phyloP scores from a whole-genome alignment of 2,113 vertebrate genomes.

The Protomyctophum bolini region DNA sequence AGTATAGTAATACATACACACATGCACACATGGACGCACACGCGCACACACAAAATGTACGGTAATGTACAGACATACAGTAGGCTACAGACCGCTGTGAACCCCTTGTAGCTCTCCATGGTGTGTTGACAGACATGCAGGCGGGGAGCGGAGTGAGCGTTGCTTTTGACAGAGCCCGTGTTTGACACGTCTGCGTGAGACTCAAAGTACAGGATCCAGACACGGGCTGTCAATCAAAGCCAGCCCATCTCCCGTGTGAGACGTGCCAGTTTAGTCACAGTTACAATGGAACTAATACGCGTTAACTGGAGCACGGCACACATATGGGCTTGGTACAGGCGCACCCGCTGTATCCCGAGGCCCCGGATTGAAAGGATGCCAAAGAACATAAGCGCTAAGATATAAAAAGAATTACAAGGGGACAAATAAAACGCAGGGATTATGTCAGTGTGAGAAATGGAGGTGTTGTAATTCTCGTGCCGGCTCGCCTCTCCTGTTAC shows the following conservation, averaged over 20 bases:
- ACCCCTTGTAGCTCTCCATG: constrained; percentile 36
- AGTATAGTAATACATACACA: too few species aligned
- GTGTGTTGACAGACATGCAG: constrained; percentile 33
- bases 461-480: constrained; percentile 65
- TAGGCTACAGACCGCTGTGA: constrained; percentile 30
- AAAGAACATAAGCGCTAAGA: constrained; percentile 76
- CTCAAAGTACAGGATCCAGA: constrained; percentile 75
- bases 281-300: constrained; percentile 78
- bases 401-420: constrained; percentile 78
- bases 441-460: constrained; percentile 77
- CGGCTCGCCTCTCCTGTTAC: constrained; percentile 60
- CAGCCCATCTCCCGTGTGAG: constrained; percentile 68
- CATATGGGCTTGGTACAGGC: constrained; percentile 60
- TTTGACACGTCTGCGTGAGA: constrained; percentile 72
- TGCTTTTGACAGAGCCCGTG: constrained; percentile 70
- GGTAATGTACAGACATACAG: constrained; percentile 47
- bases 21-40: not conserved
- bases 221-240: constrained; percentile 76
- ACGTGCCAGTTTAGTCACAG: constrained; percentile 74
- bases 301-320: constrained; percentile 77
- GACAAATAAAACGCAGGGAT: constrained; percentile 79
- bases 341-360: constrained; percentile 64
- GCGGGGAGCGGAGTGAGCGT: constrained; percentile 58
- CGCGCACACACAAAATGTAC: not conserved
- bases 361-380: constrained; percentile 74